Evolutionary conservation across 2,888 invertebrate genomes (phyloP).

Genomic region (Psylliodes chrysocephalus): DNA sequence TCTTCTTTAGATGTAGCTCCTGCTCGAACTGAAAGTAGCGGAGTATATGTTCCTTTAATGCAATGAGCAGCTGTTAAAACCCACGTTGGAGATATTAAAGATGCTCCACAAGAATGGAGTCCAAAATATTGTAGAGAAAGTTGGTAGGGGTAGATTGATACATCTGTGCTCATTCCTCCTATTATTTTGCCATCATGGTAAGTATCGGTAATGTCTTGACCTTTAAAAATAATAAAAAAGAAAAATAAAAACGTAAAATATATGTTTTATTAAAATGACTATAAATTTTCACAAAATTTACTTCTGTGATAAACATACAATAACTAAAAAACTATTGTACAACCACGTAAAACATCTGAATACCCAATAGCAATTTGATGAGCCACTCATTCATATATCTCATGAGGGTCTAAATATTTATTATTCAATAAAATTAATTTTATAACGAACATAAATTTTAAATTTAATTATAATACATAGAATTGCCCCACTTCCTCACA

Average conservation of each 20-base stretch:
- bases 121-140: constrained; percentile 41
- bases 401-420: too few species aligned
- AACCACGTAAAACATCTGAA: too few species aligned
- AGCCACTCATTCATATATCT: too few species aligned
- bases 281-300: not conserved
- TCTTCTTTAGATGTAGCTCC: constrained; percentile 37
- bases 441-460: too few species aligned
- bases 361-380: too few species aligned
- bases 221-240: too few species aligned
- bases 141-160: constrained; percentile 40
- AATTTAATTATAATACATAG: too few species aligned
- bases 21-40: constrained; percentile 31
- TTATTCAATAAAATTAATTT: too few species aligned
- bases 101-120: constrained; percentile 44
- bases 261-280: too few species aligned
- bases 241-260: too few species aligned
- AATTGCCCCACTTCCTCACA: too few species aligned
- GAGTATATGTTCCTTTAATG: constrained; percentile 9
- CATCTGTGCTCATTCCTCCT: constrained; percentile 38
- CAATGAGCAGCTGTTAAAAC: constrained; percentile 48
- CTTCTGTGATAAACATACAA: not conserved
- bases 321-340: too few species aligned
- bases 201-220: not conserved
- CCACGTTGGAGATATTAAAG: constrained; percentile 44
- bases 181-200: constrained; percentile 37